Evolutionary conservation across 2,888 invertebrate genomes (phyloP).

Genomic region (Aphidius colemani): DNA sequence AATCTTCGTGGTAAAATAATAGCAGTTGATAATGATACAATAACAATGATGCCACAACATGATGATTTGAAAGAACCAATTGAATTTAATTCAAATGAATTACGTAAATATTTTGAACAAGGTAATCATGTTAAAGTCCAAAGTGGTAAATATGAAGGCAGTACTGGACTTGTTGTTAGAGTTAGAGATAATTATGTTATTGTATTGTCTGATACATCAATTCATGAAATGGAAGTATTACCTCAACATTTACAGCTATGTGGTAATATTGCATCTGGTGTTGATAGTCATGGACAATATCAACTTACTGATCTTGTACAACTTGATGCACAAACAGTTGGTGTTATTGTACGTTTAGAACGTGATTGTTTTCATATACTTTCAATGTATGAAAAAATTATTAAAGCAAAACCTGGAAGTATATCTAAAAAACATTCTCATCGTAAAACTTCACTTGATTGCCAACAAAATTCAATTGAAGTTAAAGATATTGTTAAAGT

Average conservation of each 20-base stretch:
- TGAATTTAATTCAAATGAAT: constrained; percentile 90
- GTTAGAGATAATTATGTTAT: constrained; percentile 93
- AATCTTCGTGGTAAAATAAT: constrained; percentile 96
- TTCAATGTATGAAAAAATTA: constrained; percentile 95
- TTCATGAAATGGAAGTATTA: constrained; percentile 94
- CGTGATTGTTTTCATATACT: constrained; percentile 96
- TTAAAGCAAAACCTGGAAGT: constrained; percentile 91
- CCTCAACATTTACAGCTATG: constrained; percentile 95
- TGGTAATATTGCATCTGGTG: constrained; percentile 98
- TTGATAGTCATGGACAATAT: constrained; percentile 96
- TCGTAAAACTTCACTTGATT: constrained; percentile 91
- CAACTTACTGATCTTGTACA: constrained; percentile 99
- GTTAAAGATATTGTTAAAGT: constrained; percentile 96
- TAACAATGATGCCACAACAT: constrained; percentile 97
- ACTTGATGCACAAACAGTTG: constrained; percentile 93
- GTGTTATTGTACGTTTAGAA: constrained; percentile 95
- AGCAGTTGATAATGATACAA: constrained; percentile 93
- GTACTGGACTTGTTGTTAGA: constrained; percentile 94
- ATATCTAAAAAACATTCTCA: constrained; percentile 89
- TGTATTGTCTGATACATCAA: constrained; percentile 94
- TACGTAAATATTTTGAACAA: constrained; percentile 93
- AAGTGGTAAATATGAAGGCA: constrained; percentile 88
- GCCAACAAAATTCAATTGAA: constrained; percentile 91
- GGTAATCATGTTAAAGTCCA: constrained; percentile 93
- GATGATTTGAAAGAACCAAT: constrained; percentile 87